Percentiles rank a stretch among this genome's conserved stretches.
Conservation (phyloP, 2,888 invertebrate species). For the Brachypalpus laphriformis region DNA sequence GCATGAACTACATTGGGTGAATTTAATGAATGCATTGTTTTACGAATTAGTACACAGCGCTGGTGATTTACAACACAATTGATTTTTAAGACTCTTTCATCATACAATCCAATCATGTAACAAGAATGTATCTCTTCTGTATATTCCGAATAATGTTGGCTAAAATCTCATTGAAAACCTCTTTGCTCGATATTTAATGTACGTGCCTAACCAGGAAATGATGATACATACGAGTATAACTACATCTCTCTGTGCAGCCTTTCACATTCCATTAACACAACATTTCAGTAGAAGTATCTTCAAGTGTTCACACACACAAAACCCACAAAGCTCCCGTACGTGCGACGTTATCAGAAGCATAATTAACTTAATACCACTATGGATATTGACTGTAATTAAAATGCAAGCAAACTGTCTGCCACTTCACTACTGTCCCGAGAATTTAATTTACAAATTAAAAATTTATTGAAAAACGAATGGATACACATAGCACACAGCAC, state of each 20-base stretch:
- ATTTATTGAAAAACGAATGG: constrained; percentile 74
- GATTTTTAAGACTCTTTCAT: background rate
- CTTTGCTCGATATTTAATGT: background rate
- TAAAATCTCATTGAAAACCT: background rate
- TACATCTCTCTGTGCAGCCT: constrained; percentile 6
- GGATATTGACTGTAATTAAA: constrained; percentile 74
- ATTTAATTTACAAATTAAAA: constrained; percentile 75
- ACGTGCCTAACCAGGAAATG: constrained; percentile 15
- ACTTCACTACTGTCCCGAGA: constrained; percentile 73
- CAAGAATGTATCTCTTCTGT: background rate
- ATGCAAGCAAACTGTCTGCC: constrained; percentile 74
- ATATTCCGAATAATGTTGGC: background rate
- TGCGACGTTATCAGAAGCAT: constrained; percentile 71
- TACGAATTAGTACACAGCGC: too few relatives aligned
- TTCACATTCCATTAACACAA: constrained; percentile 57
- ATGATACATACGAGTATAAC: constrained; percentile 1
- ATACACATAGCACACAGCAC: constrained; percentile 52
- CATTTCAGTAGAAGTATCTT: constrained; percentile 56
- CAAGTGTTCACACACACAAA: constrained; percentile 56
- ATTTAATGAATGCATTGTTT: too few relatives aligned
- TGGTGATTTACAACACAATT: too few relatives aligned
- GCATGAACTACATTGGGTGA: too few relatives aligned
- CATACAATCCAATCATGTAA: background rate
- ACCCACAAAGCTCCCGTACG: constrained; percentile 39
- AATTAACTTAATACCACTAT: constrained; percentile 74